Evolutionary conservation across 2,888 invertebrate species (phyloP), one percentile per base, ranked within the genome.

Genomic region (Bombylius major): DNA sequence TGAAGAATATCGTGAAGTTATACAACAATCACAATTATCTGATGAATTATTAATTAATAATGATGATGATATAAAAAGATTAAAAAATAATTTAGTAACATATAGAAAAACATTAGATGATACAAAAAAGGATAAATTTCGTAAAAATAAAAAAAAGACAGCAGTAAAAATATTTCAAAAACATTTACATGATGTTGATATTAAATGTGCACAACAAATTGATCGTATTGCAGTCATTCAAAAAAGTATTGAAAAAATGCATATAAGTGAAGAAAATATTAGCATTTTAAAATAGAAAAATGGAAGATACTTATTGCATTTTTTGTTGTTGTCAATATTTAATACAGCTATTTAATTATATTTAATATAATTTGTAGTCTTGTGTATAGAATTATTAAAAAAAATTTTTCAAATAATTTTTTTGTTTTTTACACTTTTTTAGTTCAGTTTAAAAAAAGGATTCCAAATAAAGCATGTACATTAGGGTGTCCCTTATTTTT

Each of bases 111-210:
- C 51, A 5, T n/a, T 60, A 34, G 33, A 54, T 12, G 55, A 52
- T 42, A 54, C 46, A 5, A 23, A 48, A 12, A 59, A 56, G 34
- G 56, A 57, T 12, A 58, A 44, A 23, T 12, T 55, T 49, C 33
- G 44, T 5, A 56, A 56, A 49, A 52, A 60, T 36, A 58, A 58
- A 36, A 50, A 55, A 13, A 58, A 53, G 51, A 51, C 56, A 13
- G 56, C 60, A 5, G 56, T 53, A 7, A 60, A 56, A 54, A 52
- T 60, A 13, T 56, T 60, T 46, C 58, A 60, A 50, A 60, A 54
- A 34, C 60, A 60, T 51, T 49, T 58, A 39, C 47, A 56, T 14
- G 58, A 58, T 31, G 55, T 59, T 23, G 59, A 59, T 23, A 3
- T 36, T 2, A 56, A 58, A 51, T 59, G 59, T 33, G 23, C 34